Percentiles rank a stretch among this genome's conserved stretches.
phyloP scores from a whole-genome alignment of 2,113 vertebrate species.

The Brachypteracias leptosomus region DNA sequence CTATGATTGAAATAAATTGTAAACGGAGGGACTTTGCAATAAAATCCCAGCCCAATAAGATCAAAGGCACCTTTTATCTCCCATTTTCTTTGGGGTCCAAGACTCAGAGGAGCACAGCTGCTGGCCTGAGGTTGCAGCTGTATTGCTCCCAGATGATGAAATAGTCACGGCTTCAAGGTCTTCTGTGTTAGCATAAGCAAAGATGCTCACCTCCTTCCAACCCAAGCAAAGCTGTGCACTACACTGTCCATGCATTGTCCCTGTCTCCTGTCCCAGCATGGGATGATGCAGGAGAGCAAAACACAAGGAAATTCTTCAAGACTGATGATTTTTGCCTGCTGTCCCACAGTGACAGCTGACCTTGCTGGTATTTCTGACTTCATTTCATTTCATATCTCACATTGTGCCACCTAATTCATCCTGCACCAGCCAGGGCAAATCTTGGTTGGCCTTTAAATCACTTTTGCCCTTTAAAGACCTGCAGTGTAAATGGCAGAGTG shows the following conservation, averaged over 20 bases:
- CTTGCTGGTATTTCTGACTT: background rate
- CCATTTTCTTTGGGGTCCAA: background rate
- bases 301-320: background rate
- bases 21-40: background rate
- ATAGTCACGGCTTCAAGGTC: background rate
- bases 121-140: background rate
- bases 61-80: slow-evolving; percentile 54
- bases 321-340: background rate
- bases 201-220: background rate
- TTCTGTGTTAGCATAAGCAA: background rate
- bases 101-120: slow-evolving; percentile 33
- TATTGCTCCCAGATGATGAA: slow-evolving; percentile 47
- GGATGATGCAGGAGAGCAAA: background rate
- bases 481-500: background rate
- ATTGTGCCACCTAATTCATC: rapidly evolving
- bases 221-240: background rate
- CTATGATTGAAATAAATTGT: background rate
- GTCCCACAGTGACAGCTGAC: background rate
- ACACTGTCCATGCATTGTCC: background rate
- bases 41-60: background rate
- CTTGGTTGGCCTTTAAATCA: background rate
- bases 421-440: background rate
- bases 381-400: background rate
- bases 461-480: background rate
- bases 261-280: background rate